A percentile compares a stretch with the other conserved stretches of the same genome.
Conservation (phyloP, 2,888 invertebrate genomes). For the Cryptocephalus primarius region DNA sequence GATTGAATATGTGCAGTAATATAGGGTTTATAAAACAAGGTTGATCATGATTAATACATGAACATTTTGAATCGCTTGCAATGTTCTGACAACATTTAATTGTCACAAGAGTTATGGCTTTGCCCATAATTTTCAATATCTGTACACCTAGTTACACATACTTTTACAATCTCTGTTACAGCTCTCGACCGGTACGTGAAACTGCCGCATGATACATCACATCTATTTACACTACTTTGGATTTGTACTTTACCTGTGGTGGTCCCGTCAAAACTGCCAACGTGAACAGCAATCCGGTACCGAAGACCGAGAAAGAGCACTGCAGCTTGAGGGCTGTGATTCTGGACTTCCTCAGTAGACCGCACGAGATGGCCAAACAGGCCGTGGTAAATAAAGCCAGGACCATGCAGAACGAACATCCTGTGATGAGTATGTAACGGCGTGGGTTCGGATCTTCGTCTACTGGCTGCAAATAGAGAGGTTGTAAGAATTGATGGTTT, state of each 20-base stretch:
- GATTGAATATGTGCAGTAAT: too few species aligned
- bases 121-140: too few species aligned
- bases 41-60: too few species aligned
- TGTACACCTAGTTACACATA: too few species aligned
- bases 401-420: constrained; percentile 43
- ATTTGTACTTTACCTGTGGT: constrained; percentile 34
- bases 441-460: constrained; percentile 18
- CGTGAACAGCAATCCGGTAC: constrained; percentile 54
- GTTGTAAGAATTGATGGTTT: background rate
- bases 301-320: constrained; percentile 56
- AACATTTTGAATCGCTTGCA: too few species aligned
- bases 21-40: too few species aligned
- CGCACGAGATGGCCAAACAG: constrained; percentile 38
- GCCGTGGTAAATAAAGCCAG: constrained; percentile 39
- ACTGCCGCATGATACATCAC: too few species aligned
- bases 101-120: too few species aligned
- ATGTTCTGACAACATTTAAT: too few species aligned
- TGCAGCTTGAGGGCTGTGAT: constrained; percentile 57
- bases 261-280: constrained; percentile 40
- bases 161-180: too few species aligned
- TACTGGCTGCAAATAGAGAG: constrained; percentile 14
- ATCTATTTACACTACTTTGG: background rate
- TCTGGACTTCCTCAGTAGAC: constrained; percentile 43
- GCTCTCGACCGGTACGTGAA: too few species aligned
- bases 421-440: constrained; percentile 39